Percentiles rank a stretch among this genome's conserved stretches.
These are phyloP conservation scores for Tragelaphus imberbis DNA, from an alignment of 2,113 vertebrate genomes.

Conservation along the genomic window DNA sequence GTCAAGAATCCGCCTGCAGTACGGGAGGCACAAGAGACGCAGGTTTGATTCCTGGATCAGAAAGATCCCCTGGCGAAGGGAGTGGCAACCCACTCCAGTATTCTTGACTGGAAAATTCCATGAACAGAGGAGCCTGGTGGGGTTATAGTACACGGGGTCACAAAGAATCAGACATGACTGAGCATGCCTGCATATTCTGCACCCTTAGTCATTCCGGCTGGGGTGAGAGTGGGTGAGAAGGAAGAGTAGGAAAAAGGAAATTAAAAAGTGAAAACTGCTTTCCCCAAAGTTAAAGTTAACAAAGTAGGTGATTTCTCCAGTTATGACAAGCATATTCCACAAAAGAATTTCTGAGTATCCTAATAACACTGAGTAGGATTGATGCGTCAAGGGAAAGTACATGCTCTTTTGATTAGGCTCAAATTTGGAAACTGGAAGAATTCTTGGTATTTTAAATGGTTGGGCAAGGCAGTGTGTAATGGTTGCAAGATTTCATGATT, in stretches of 20 bases:
- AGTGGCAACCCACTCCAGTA: background rate
- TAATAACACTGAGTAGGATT: background rate
- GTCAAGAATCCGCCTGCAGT: background rate
- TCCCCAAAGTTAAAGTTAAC: background rate
- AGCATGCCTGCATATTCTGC: background rate
- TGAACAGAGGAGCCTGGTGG: background rate
- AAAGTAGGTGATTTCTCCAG: conserved; percentile 1
- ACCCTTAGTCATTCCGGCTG: background rate
- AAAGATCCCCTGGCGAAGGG: background rate
- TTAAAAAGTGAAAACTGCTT: background rate
- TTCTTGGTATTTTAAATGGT: conserved; percentile 7
- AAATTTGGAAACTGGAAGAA: conserved; percentile 44
- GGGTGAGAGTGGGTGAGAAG: background rate
- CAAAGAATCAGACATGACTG: background rate
- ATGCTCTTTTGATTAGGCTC: background rate
- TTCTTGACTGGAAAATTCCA: background rate
- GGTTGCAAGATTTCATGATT: conserved; percentile 36
- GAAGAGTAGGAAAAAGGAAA: background rate
- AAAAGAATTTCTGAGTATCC: background rate
- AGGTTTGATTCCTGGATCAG: background rate
- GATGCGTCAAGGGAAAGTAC: conserved; percentile 6
- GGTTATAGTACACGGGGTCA: background rate
- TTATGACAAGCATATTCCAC: background rate
- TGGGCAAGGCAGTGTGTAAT: background rate
- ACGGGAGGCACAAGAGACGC: background rate